These are phyloP conservation scores for Axinella damicornis DNA, from an alignment of 37 sponge, comb jelly and placozoan genomes.

Conservation along the genomic window DNA sequence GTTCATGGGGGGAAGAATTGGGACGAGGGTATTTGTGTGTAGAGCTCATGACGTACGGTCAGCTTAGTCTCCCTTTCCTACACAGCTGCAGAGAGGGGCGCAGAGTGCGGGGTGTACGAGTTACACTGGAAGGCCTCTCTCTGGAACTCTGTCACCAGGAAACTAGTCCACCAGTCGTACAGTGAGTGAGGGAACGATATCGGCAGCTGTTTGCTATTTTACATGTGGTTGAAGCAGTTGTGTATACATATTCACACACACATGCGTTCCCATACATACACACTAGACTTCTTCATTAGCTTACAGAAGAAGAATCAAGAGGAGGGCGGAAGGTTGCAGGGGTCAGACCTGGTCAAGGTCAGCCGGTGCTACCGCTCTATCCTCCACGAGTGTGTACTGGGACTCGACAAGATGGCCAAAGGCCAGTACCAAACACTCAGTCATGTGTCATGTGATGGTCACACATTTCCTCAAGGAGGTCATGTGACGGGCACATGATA, in stretches of 20 bases:
- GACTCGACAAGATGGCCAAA: slow-evolving; percentile 6
- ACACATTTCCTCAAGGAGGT: too few relatives aligned
- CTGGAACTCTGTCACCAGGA: slow-evolving; percentile 48
- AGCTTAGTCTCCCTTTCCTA: too few relatives aligned
- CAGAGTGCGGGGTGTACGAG: background rate
- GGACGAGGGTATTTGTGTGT: too few relatives aligned
- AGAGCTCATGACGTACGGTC: too few relatives aligned
- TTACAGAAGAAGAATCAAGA: slow-evolving; percentile 17
- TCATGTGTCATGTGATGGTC: too few relatives aligned
- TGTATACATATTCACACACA: background rate
- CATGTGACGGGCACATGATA: too few relatives aligned
- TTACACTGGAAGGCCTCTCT: slow-evolving; percentile 16
- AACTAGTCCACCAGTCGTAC: slow-evolving; percentile 45
- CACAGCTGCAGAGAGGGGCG: too few relatives aligned
- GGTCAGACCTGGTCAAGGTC: slow-evolving; percentile 19
- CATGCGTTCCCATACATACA: background rate
- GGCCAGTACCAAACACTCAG: too few relatives aligned
- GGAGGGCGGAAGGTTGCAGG: slow-evolving; percentile 28
- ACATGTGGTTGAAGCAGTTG: too few relatives aligned
- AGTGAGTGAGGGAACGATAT: slow-evolving; percentile 1
- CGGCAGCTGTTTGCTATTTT: slow-evolving; percentile 1
- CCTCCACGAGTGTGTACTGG: slow-evolving; percentile 67
- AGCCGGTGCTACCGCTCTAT: slow-evolving; percentile 57
- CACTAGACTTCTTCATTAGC: slow-evolving; percentile 36
- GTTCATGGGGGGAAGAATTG: too few relatives aligned